Percentiles rank a stretch among this genome's conserved stretches.
Conservation (phyloP, 2,888 invertebrate species). For the Seira musarum region DNA sequence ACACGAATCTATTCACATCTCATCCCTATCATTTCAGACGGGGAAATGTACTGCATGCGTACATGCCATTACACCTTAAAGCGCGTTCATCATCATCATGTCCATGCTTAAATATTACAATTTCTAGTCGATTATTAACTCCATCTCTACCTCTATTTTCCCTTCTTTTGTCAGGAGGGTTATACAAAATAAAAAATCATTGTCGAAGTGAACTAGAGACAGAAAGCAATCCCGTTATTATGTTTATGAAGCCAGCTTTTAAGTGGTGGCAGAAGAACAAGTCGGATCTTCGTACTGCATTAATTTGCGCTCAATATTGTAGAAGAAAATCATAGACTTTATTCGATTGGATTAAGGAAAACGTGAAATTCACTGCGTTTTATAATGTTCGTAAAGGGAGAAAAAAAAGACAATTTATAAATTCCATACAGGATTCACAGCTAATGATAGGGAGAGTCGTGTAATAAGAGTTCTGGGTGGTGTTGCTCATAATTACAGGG, state of each 20-base stretch:
- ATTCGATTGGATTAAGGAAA: slow-evolving; percentile 25
- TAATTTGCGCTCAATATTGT: neutral
- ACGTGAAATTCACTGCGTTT: slow-evolving; percentile 12
- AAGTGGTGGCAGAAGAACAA: neutral
- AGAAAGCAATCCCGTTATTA: slow-evolving; percentile 54
- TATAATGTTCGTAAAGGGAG: neutral
- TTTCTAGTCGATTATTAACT: slow-evolving; percentile 68
- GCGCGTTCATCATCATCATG: slow-evolving; percentile 6
- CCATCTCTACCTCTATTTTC: slow-evolving; percentile 38
- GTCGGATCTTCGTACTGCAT: neutral
- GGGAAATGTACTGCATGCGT: slow-evolving; percentile 8
- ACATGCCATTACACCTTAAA: slow-evolving; percentile 12
- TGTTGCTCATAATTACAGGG: slow-evolving; percentile 69
- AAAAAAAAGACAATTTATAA: slow-evolving; percentile 55
- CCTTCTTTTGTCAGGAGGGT: neutral
- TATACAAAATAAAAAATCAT: slow-evolving; percentile 3
- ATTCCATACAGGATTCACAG: slow-evolving; percentile 62
- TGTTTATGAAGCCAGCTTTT: slow-evolving; percentile 29
- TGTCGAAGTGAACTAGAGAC: slow-evolving; percentile 7
- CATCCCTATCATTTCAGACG: slow-evolving; percentile 10
- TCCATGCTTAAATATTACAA: slow-evolving; percentile 59
- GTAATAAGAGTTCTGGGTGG: slow-evolving; percentile 69
- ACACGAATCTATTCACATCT: slow-evolving; percentile 17
- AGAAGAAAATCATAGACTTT: neutral
- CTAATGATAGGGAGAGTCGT: slow-evolving; percentile 67